Evolutionary conservation across 2,113 vertebrate genomes (phyloP).

Genomic region (Numenius arquata): DNA sequence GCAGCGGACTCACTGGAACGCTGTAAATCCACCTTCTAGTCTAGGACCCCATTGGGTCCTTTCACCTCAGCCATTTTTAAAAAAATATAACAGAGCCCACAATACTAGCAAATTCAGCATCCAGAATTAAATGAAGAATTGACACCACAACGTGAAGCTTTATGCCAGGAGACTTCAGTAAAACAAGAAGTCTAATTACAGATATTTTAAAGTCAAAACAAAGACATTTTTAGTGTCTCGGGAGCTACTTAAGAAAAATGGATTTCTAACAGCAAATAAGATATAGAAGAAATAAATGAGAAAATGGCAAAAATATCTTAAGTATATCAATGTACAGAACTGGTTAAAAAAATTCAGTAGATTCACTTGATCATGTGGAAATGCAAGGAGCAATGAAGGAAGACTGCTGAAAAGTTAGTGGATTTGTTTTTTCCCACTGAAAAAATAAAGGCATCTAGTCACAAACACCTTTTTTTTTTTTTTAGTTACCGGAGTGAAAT

Average conservation of each 20-base stretch:
- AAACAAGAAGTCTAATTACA: not conserved
- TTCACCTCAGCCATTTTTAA: not conserved
- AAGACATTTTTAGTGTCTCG: not conserved
- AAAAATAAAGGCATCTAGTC: not conserved
- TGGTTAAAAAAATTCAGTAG: not conserved
- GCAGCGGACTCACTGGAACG: not conserved
- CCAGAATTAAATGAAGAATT: not conserved
- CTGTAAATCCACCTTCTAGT: not conserved
- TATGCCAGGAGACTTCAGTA: not conserved
- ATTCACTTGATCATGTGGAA: not conserved
- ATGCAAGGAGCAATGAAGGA: not conserved
- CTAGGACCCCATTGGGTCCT: not conserved
- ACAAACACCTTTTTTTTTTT: not conserved
- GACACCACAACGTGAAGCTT: fast-evolving
- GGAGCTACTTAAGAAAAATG: not conserved
- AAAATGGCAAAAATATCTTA: not conserved
- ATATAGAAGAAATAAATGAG: not conserved
- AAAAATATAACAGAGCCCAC: not conserved
- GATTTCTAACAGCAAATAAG: not conserved
- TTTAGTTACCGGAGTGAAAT: not conserved
- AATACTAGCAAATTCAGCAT: not conserved
- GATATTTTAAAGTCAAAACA: not conserved
- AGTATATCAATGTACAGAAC: not conserved
- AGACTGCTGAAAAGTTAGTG: not conserved
- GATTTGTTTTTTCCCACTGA: not conserved